A percentile compares a stretch with the other conserved stretches of the same genome.
Conservation (phyloP, 2,888 invertebrate genomes). For the Unio pictorum region DNA sequence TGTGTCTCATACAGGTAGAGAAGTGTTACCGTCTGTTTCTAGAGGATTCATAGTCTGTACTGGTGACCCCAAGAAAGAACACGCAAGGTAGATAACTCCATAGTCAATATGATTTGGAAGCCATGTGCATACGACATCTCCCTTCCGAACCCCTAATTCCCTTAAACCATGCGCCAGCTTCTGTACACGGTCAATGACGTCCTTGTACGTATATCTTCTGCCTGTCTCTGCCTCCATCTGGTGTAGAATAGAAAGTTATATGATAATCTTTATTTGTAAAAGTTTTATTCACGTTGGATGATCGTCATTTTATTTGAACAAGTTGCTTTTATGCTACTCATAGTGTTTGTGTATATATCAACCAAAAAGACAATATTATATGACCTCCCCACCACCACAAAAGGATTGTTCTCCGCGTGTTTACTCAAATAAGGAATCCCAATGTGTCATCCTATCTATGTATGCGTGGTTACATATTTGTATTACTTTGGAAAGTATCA, state of each 20-base stretch:
- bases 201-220: conserved; percentile 14
- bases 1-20: no score
- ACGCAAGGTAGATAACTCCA: conserved; percentile 21
- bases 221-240: conserved; percentile 20
- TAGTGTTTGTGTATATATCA: no score
- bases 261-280: not conserved
- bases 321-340: not conserved
- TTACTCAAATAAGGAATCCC: no score
- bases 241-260: not conserved
- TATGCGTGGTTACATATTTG: no score
- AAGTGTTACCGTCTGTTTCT: conserved; percentile 21
- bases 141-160: conserved; percentile 16
- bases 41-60: conserved; percentile 24
- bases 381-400: no score
- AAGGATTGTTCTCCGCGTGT: no score
- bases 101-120: conserved; percentile 25
- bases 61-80: conserved; percentile 14
- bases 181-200: conserved; percentile 18
- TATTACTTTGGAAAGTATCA: no score
- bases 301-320: not conserved
- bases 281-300: not conserved
- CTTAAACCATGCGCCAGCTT: conserved; percentile 19
- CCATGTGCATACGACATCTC: conserved; percentile 23
- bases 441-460: no score
- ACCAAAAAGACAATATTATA: no score